Evolutionary conservation across 2,113 vertebrate species (phyloP).

Genomic region (Gasterosteus aculeatus): DNA sequence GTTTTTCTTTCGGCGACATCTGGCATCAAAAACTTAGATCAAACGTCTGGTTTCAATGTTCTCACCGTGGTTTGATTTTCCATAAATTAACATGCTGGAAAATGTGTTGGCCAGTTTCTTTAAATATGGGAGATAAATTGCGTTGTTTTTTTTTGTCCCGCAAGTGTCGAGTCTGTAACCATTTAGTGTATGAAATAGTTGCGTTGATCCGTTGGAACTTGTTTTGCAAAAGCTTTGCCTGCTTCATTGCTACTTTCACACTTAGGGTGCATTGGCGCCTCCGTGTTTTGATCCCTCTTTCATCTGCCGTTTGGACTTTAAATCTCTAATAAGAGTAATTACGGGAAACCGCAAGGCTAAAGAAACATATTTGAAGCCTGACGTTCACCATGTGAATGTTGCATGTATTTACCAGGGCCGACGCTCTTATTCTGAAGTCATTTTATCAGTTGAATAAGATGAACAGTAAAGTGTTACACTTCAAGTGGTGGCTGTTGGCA

Average conservation of each 20-base stretch:
- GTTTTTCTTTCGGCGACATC: constrained; percentile 8
- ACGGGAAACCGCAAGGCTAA: constrained; percentile 50
- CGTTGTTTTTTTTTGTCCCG: constrained; percentile 5
- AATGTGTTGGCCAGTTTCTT: neutral
- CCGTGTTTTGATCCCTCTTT: constrained; percentile 47
- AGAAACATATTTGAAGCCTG: constrained; percentile 40
- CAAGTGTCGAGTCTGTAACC: constrained; percentile 23
- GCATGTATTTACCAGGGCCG: constrained; percentile 7
- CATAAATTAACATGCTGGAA: neutral
- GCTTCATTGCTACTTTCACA: constrained; percentile 54
- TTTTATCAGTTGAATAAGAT: constrained; percentile 6
- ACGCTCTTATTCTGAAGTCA: constrained; percentile 18
- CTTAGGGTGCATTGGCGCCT: constrained; percentile 19
- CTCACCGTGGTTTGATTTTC: neutral
- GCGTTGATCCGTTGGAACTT: constrained; percentile 52
- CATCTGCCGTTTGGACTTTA: constrained; percentile 57
- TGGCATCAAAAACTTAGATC: neutral
- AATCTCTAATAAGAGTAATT: constrained; percentile 61
- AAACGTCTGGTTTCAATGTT: neutral
- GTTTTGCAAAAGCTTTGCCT: constrained; percentile 42
- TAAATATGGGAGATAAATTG: constrained; percentile 27
- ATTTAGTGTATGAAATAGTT: constrained; percentile 37
- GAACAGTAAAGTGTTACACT: neutral
- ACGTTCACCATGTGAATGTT: constrained; percentile 26
- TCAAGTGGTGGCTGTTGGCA: neutral